Evolutionary conservation across 35 echinoderm and acorn worm genomes (phyloP).

Genomic region (Heliocidaris tuberculata): DNA sequence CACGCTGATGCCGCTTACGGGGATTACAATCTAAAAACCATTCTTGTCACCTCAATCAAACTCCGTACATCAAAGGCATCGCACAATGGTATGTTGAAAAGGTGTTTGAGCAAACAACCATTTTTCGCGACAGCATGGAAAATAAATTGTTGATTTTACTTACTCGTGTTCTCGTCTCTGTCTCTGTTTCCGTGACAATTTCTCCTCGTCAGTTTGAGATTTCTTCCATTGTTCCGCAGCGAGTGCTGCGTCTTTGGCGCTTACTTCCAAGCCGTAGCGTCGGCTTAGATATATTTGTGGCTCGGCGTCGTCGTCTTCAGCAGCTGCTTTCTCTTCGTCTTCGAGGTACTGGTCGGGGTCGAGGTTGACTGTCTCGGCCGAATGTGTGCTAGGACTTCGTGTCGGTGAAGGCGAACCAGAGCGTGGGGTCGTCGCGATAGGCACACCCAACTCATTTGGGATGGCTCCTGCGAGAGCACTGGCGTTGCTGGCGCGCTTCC

Average conservation of each 20-base stretch:
- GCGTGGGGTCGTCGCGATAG: neutral
- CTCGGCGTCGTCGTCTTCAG: slow-evolving; percentile 26
- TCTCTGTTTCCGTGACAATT: slow-evolving; percentile 68
- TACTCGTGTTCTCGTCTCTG: slow-evolving; percentile 73
- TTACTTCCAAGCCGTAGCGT: slow-evolving; percentile 70
- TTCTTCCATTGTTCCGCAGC: slow-evolving; percentile 80
- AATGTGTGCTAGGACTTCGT: slow-evolving; percentile 26
- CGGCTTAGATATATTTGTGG: slow-evolving; percentile 68
- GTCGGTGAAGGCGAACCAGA: slow-evolving; percentile 20
- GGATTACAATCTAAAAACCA: slow-evolving; percentile 12
- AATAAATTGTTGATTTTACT: slow-evolving; percentile 47
- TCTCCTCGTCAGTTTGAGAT: slow-evolving; percentile 61
- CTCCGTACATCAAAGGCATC: neutral
- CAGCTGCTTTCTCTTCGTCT: slow-evolving; percentile 38
- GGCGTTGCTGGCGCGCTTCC: slow-evolving; percentile 46
- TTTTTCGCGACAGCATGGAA: neutral
- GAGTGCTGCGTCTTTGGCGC: slow-evolving; percentile 72
- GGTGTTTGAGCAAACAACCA: neutral
- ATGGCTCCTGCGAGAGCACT: slow-evolving; percentile 16
- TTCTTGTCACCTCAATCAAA: slow-evolving; percentile 1
- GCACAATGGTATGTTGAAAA: neutral
- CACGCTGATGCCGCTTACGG: neutral
- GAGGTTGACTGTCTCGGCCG: neutral
- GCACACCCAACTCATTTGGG: slow-evolving; percentile 23
- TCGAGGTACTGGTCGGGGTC: slow-evolving; percentile 22